A percentile compares a stretch with the other conserved stretches of the same genome.
phyloP scores from a whole-genome alignment of 2,797 vertebrate genomes.

The Scleropages formosus region DNA sequence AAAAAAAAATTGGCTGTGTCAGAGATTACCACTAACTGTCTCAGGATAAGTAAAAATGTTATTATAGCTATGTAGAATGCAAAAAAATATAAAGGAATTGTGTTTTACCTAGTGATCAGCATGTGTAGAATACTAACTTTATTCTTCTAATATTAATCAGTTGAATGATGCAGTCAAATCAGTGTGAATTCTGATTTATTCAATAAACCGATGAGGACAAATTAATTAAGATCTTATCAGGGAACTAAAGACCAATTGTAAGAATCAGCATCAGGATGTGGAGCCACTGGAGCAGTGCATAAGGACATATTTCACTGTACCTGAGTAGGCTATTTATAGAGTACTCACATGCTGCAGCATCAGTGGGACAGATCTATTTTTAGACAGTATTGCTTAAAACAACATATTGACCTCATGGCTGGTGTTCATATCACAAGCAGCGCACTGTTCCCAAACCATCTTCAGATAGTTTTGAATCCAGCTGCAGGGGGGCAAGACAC shows the following conservation, averaged over 20 bases:
- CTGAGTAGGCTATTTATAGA: slow-evolving; percentile 40
- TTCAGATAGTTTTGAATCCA: not conserved
- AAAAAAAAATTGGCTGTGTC: too few species aligned
- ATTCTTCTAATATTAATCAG: too few species aligned
- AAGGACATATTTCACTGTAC: slow-evolving; percentile 30
- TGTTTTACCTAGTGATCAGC: too few species aligned
- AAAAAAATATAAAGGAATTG: too few species aligned
- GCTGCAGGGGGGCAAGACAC: not conserved
- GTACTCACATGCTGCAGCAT: slow-evolving; percentile 32
- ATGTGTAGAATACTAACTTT: too few species aligned
- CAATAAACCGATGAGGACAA: too few species aligned
- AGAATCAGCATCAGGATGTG: not conserved
- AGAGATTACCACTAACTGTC: too few species aligned
- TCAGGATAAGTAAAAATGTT: too few species aligned
- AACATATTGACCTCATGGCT: slow-evolving; percentile 39
- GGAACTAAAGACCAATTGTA: too few species aligned
- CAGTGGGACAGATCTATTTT: slow-evolving; percentile 40
- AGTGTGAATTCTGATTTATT: not conserved
- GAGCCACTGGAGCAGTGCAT: not conserved
- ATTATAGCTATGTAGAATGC: too few species aligned
- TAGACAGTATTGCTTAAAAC: slow-evolving; percentile 28
- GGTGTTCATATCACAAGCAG: slow-evolving; percentile 24
- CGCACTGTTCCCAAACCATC: slow-evolving; percentile 16
- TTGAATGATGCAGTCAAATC: not conserved
- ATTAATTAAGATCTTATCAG: too few species aligned